Evolutionary conservation across 2,113 vertebrate genomes (phyloP).

Genomic region (Pseudorectes ferrugineus): DNA sequence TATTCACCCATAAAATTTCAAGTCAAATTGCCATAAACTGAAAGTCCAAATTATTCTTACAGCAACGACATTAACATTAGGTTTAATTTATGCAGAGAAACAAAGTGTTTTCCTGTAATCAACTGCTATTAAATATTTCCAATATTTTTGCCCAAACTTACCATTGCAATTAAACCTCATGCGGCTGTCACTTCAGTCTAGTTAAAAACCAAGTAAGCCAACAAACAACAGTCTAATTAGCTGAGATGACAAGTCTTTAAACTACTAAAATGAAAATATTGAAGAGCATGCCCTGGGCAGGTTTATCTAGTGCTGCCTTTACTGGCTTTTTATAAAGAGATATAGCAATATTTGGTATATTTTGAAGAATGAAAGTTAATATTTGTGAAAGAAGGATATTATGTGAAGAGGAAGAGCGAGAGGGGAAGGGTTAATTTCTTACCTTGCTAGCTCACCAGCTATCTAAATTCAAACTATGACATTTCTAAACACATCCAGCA

Average conservation of each 20-base stretch:
- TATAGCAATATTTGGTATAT: background rate
- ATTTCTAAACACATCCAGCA: conserved; percentile 39
- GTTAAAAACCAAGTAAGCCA: background rate
- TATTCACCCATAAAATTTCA: background rate
- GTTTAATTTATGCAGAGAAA: background rate
- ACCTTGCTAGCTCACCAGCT: background rate
- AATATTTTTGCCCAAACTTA: background rate
- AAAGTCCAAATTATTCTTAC: background rate
- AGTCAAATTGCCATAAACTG: background rate
- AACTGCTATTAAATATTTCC: background rate
- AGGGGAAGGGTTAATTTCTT: background rate
- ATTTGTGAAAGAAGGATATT: background rate
- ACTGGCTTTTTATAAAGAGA: background rate
- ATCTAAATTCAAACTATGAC: conserved; percentile 38
- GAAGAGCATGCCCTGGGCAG: background rate
- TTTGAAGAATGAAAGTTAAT: background rate
- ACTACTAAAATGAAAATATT: background rate
- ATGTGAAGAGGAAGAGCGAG: background rate
- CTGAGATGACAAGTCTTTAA: background rate
- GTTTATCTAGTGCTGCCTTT: background rate
- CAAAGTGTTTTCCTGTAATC: background rate
- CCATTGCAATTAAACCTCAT: background rate
- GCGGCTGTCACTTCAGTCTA: background rate
- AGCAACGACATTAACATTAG: background rate
- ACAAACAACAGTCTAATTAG: background rate